These are phyloP conservation scores for Dolichopus griseipennis DNA, from an alignment of 2,888 invertebrate species.

Conservation along the genomic window DNA sequence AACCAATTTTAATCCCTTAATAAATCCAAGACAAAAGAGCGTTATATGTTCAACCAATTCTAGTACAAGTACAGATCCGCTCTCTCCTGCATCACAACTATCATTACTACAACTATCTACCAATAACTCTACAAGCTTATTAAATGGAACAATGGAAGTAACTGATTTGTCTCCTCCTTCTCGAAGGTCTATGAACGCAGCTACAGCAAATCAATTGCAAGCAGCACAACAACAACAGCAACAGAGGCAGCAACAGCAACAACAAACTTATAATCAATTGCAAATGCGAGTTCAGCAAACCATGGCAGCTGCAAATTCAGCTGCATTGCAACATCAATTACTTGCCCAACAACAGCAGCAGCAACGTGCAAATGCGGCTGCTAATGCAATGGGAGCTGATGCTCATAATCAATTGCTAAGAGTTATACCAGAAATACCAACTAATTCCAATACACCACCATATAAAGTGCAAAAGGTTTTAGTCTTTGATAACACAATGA, in stretches of 20 bases:
- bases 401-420: conserved; percentile 46
- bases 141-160: conserved; percentile 38
- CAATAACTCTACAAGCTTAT: conserved; percentile 28
- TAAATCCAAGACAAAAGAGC: conserved; percentile 34
- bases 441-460: conserved; percentile 60
- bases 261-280: conserved; percentile 27
- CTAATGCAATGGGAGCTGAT: conserved; percentile 27
- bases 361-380: conserved; percentile 29
- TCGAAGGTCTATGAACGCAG: conserved; percentile 42
- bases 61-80: conserved; percentile 20
- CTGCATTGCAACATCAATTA: conserved; percentile 44
- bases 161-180: conserved; percentile 48
- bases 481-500: conserved; percentile 64
- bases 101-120: conserved; percentile 23
- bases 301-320: conserved; percentile 23
- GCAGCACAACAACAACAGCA: conserved; percentile 32
- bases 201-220: conserved; percentile 24
- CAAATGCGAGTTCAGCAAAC: conserved; percentile 32
- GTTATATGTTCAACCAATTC: conserved; percentile 40
- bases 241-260: conserved; percentile 29
- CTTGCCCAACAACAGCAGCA: conserved; percentile 28
- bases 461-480: conserved; percentile 74
- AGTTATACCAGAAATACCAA: conserved; percentile 60
- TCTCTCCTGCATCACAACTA: conserved; percentile 19
- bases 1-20: conserved; percentile 10